Conservation (phyloP, 2,888 invertebrate genomes). For the Cephus pulcher region DNA sequence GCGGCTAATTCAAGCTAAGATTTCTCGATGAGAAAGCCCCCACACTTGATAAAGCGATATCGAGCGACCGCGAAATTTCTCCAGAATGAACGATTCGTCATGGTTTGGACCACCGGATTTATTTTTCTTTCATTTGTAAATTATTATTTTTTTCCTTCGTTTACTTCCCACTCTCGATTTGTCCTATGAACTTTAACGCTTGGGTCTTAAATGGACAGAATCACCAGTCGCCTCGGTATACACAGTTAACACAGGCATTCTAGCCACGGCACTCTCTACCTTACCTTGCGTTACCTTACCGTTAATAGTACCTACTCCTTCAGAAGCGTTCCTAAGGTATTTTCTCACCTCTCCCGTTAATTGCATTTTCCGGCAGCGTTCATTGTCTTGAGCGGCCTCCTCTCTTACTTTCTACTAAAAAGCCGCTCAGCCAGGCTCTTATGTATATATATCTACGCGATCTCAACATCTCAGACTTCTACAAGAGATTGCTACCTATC, state of each 20-base stretch:
- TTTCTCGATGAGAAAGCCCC: background rate
- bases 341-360: slow-evolving; percentile 8
- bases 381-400: slow-evolving; percentile 11
- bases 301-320: slow-evolving; percentile 1
- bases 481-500: background rate
- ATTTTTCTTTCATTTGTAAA: background rate
- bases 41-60: background rate
- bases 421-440: slow-evolving; percentile 10
- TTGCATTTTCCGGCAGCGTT: slow-evolving; percentile 4
- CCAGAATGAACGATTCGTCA: background rate
- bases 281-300: background rate
- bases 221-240: background rate
- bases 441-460: background rate
- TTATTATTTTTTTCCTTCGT: background rate
- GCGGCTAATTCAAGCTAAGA: background rate
- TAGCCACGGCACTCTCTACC: background rate
- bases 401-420: slow-evolving; percentile 12
- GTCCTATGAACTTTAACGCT: background rate
- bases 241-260: background rate
- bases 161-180: background rate
- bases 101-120: background rate
- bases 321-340: slow-evolving; percentile 3
- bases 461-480: background rate
- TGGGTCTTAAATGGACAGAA: background rate
- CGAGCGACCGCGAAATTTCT: background rate